Evolutionary conservation across 2,797 vertebrate species (phyloP).

Genomic region (Cyprinella venusta): DNA sequence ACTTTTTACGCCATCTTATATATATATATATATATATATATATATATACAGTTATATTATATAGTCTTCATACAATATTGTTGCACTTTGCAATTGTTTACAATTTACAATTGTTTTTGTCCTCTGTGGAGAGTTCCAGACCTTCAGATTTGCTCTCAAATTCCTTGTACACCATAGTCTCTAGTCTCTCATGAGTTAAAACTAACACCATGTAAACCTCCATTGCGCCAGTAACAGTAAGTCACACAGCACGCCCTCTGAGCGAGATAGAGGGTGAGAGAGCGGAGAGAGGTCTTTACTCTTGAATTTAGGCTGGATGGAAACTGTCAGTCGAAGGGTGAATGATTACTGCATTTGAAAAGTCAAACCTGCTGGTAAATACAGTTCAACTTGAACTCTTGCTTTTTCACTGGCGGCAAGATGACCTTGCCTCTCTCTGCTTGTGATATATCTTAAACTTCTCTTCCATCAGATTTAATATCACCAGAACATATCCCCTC

Average conservation of each 20-base stretch:
- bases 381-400: not conserved
- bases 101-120: not conserved
- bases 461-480: slow-evolving; percentile 20
- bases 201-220: slow-evolving; percentile 2
- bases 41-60: too few relatives aligned
- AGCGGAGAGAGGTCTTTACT: slow-evolving; percentile 24
- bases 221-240: not conserved
- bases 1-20: not conserved
- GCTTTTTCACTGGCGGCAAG: not conserved
- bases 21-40: too few relatives aligned
- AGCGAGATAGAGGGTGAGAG: not conserved
- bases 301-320: not conserved
- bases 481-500: slow-evolving; percentile 31
- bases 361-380: slow-evolving; percentile 4
- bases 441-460: slow-evolving; percentile 5
- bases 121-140: not conserved
- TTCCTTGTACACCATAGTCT: not conserved
- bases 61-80: too few relatives aligned
- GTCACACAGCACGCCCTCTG: not conserved
- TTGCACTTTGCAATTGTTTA: not conserved
- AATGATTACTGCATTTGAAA: slow-evolving; percentile 20
- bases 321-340: not conserved
- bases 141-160: not conserved
- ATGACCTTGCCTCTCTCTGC: not conserved
- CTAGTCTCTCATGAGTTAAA: not conserved